Base-by-base conservation (phyloP, 64 coral and sea anemone genomes). In the Dendronephthya gigantea region DNA sequence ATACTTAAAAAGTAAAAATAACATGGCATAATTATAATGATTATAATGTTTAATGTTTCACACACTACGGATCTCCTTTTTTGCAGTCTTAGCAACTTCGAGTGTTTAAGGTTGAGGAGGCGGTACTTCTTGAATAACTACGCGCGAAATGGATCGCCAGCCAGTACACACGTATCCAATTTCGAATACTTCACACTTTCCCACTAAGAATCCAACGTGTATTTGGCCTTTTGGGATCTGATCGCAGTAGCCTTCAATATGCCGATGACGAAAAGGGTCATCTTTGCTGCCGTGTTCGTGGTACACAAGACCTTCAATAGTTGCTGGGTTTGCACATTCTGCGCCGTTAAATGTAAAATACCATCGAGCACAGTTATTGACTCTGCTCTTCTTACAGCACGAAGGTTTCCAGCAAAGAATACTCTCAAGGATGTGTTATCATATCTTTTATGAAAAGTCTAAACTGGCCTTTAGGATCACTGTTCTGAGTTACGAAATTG, bases 161-260 rank as follows among this genome's bases (percentile, higher is more conserved):
- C 66, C 66, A 70, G 19, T 70, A 9, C 25, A 6, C 6, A n/a
- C 9, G 25, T n/a, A 9, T 9, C 66, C 66, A 70, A 31, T 8
- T 31, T 25, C 66, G 23, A 7, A 31, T n/a, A 25, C 8, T 8
- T 19, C 66, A n/a, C 66, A 70, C 8, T 70, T 31, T 70, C 66
- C 66, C 8, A 70, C 66, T 31, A 70, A 70, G n/a, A 70, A 70
- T 19, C 66, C 66, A 70, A 70, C 66, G 6, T n/a, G 66, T 6
- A 70, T 6, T 70, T 70, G 66, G 23, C 66, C 66, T 31, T 25
- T 70, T 7, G 66, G 66, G 25, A 70, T 8, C 66, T 70, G 17
- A n/a, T 70, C 66, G 66, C 66, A 70, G 66, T 70, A 70, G 66
- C 66, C 66, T 70, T 70, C 66, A 9, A 70, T 70, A 70, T 70